Evolutionary conservation across 2,888 invertebrate species (phyloP).

Genomic region (Ormyrus nitidulus): DNA sequence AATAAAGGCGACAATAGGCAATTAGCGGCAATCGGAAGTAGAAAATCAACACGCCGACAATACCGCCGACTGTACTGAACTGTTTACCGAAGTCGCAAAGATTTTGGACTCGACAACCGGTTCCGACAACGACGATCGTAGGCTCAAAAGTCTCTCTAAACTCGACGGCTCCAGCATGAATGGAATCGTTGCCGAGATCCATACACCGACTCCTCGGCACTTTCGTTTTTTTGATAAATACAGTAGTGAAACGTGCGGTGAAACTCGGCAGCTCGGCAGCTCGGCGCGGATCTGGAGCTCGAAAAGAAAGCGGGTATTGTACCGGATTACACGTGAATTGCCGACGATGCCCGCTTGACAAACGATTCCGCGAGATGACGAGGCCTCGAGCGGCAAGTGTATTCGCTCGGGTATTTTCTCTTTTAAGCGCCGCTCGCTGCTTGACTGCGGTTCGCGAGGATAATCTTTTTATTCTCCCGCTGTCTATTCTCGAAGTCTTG

Average conservation of each 20-base stretch:
- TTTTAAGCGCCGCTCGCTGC: background rate
- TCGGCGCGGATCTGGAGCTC: constrained; percentile 54
- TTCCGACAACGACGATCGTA: too few relatives aligned
- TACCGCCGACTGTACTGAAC: too few relatives aligned
- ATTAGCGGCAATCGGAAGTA: too few relatives aligned
- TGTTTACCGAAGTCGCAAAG: too few relatives aligned
- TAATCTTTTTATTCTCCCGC: background rate
- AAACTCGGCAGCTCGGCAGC: constrained; percentile 53
- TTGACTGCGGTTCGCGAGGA: background rate
- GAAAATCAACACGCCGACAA: too few relatives aligned
- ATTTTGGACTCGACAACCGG: too few relatives aligned
- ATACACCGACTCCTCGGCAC: background rate
- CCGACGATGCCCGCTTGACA: background rate
- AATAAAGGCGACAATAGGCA: too few relatives aligned
- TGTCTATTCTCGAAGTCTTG: too few relatives aligned
- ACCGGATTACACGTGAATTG: constrained; percentile 15
- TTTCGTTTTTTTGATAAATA: constrained; percentile 29
- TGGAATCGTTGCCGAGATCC: background rate
- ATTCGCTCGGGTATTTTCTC: background rate
- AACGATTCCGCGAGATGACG: too few relatives aligned
- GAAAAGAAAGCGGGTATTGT: constrained; percentile 25
- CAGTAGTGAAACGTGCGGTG: constrained; percentile 53
- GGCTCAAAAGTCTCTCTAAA: too few relatives aligned
- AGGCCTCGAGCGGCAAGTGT: background rate
- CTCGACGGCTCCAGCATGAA: too few relatives aligned